Percentiles rank a stretch among this genome's conserved stretches.
Conservation (phyloP, 1,140 invertebrate species). For the Ceratitis capitata region DNA sequence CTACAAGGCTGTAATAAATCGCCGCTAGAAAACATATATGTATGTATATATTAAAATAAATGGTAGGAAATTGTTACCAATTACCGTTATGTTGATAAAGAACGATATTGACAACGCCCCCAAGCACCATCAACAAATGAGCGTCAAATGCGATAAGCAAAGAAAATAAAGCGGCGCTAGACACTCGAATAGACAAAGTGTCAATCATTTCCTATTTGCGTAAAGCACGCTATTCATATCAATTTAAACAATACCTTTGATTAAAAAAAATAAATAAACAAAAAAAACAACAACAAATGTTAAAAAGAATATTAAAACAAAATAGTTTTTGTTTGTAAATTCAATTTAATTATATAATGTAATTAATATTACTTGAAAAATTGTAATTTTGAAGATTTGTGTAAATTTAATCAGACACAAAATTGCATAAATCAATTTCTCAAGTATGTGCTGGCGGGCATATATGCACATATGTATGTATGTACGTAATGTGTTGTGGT, state of each 20-base stretch:
- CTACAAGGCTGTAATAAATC: no score
- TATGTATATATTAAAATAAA: no score
- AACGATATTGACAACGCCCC: background rate
- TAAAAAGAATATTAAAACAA: background rate
- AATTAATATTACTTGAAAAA: slow-evolving; percentile 10
- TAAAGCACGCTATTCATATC: background rate
- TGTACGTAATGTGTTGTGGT: no score
- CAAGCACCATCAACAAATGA: background rate
- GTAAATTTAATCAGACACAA: slow-evolving; percentile 14
- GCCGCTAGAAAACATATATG: no score
- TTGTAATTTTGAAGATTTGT: slow-evolving; percentile 17
- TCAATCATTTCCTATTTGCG: background rate
- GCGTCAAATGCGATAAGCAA: background rate
- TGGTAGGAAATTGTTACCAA: no score
- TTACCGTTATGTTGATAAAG: background rate
- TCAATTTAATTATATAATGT: slow-evolving; percentile 33
- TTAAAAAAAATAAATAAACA: no score
- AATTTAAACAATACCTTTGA: background rate
- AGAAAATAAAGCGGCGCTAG: background rate
- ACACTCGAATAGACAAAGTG: background rate
- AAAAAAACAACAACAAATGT: no score
- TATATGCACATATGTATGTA: no score
- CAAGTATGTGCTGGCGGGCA: no score
- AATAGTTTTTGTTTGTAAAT: slow-evolving; percentile 19
- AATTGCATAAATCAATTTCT: no score